These are phyloP conservation scores for Fulmarus glacialis DNA, from an alignment of 2,113 vertebrate genomes.

Conservation along the genomic window DNA sequence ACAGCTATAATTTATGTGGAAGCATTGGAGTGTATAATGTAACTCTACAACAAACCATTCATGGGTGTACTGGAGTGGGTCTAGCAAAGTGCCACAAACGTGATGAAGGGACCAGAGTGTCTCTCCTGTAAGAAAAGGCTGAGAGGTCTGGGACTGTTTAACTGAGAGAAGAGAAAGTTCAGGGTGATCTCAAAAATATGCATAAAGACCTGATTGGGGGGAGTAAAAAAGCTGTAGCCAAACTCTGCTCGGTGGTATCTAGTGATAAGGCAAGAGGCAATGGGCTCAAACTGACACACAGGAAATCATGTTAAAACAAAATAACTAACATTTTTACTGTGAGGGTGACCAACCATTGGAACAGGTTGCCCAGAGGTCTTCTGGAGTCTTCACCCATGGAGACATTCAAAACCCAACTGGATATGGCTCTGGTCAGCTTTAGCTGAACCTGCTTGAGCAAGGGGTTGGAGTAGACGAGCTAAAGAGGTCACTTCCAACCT, in stretches of 20 bases:
- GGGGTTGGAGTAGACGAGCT: accelerated
- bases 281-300: neutral
- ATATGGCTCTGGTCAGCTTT: accelerated
- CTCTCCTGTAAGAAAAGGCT: neutral
- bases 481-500: neutral
- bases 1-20: neutral
- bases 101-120: neutral
- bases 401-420: neutral
- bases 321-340: neutral
- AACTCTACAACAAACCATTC: neutral
- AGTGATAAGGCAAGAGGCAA: neutral
- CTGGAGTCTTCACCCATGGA: neutral
- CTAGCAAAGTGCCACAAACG: neutral
- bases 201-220: accelerated
- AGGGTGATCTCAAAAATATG: neutral
- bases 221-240: neutral
- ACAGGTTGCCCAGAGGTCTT: neutral
- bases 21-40: neutral
- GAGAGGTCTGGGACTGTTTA: neutral
- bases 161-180: neutral
- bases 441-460: neutral
- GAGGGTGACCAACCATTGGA: neutral
- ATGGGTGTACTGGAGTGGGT: neutral
- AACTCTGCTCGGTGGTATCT: neutral
- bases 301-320: neutral